phyloP scores from a whole-genome alignment of 2,113 vertebrate species.

The Gopherus flavomarginatus region DNA sequence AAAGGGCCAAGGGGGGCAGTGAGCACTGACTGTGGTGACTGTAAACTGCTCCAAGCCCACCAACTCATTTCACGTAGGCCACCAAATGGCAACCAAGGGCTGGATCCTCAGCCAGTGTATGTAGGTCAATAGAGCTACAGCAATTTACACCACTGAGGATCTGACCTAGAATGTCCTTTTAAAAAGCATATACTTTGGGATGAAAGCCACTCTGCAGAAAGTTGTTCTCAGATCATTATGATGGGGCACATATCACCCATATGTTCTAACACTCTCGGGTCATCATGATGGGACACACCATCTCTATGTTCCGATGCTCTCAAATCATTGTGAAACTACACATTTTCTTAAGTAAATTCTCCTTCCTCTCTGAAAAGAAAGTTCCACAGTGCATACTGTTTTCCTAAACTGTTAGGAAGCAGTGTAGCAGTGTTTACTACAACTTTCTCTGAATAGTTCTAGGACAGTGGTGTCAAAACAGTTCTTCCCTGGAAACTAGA shows the following conservation, averaged over 20 bases:
- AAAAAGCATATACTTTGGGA: not conserved
- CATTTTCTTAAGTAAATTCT: not conserved
- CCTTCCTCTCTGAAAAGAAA: not conserved
- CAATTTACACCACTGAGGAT: not conserved
- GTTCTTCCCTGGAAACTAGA: not conserved
- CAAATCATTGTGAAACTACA: not conserved
- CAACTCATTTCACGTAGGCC: not conserved
- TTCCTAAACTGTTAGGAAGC: not conserved
- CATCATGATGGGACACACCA: not conserved
- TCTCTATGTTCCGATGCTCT: not conserved
- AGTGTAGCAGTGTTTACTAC: not conserved
- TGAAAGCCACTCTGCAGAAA: not conserved
- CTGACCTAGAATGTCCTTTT: not conserved
- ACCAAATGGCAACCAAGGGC: not conserved
- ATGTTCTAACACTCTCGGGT: not conserved
- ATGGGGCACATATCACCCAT: not conserved
- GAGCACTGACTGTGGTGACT: not conserved
- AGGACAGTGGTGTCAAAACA: not conserved
- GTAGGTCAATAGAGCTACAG: not conserved
- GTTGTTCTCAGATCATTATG: not conserved
- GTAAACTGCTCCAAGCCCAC: not conserved
- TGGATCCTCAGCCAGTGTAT: not conserved
- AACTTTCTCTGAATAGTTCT: not conserved
- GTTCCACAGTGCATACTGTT: not conserved
- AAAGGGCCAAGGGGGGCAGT: not conserved